These are phyloP conservation scores for Amblyjoppa proteus DNA, from an alignment of 2,888 invertebrate species.

Conservation along the genomic window DNA sequence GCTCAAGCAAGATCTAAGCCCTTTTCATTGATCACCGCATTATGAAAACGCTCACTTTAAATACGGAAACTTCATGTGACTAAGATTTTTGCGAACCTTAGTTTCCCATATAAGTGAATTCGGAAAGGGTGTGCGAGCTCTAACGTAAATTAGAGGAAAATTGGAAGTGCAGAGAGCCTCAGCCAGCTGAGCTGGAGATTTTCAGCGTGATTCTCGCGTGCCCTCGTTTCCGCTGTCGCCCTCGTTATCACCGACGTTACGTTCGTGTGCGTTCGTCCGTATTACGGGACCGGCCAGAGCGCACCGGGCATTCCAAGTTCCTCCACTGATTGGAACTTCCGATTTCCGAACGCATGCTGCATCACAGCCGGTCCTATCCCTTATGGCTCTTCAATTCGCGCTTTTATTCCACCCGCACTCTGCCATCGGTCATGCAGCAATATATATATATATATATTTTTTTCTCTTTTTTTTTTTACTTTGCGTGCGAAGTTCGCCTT, in stretches of 20 bases:
- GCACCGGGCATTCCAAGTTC: slow-evolving; percentile 52
- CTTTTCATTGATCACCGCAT: background rate
- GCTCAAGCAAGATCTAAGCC: background rate
- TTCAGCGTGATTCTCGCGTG: slow-evolving; percentile 63
- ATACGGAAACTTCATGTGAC: background rate
- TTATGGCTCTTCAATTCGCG: background rate
- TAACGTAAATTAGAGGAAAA: slow-evolving; percentile 54
- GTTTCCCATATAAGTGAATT: slow-evolving; percentile 9
- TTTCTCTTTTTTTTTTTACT: background rate
- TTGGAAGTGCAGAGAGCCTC: slow-evolving; percentile 40
- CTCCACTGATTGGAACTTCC: slow-evolving; percentile 58
- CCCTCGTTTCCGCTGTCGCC: slow-evolving; percentile 66
- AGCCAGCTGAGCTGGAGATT: slow-evolving; percentile 62
- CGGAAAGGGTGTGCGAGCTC: background rate
- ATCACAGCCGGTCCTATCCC: slow-evolving; percentile 9
- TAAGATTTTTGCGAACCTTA: background rate
- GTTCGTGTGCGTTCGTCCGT: slow-evolving; percentile 64
- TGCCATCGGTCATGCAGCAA: background rate
- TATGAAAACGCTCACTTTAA: background rate
- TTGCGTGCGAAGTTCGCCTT: background rate
- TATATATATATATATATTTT: background rate
- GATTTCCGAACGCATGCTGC: slow-evolving; percentile 49
- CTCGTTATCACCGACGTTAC: slow-evolving; percentile 66
- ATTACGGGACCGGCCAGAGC: slow-evolving; percentile 57
- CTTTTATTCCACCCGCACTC: slow-evolving; percentile 18